A percentile compares a stretch with the other conserved stretches of the same genome.
phyloP scores from a whole-genome alignment of 2,113 vertebrate genomes.

The Cynopterus brachyotis region DNA sequence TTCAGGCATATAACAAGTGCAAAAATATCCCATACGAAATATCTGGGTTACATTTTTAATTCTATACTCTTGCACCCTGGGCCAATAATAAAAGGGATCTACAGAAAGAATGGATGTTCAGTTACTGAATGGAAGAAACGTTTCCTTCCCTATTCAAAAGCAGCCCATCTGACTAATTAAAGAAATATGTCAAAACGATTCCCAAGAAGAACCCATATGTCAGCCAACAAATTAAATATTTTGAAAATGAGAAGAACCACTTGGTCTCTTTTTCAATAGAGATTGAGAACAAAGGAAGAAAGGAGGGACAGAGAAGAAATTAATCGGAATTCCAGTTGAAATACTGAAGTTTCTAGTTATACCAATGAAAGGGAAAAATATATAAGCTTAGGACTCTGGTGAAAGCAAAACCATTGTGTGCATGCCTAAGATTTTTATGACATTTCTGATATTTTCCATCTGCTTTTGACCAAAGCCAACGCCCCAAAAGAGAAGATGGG shows the following conservation, averaged over 20 bases:
- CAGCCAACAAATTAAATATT: slow-evolving; percentile 67
- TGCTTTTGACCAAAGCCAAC: neutral
- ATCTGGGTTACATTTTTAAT: slow-evolving; percentile 42
- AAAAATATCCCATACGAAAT: slow-evolving; percentile 5
- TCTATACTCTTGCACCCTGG: slow-evolving; percentile 5
- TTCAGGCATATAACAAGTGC: slow-evolving; percentile 20
- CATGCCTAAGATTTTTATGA: neutral
- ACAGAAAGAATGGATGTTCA: slow-evolving; percentile 35
- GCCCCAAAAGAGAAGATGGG: neutral
- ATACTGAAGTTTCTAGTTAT: slow-evolving; percentile 8
- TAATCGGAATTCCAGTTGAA: slow-evolving; percentile 50
- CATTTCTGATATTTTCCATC: neutral
- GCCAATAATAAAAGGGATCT: slow-evolving; percentile 19
- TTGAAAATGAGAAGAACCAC: slow-evolving; percentile 59
- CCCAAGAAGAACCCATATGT: slow-evolving; percentile 40
- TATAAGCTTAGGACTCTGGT: neutral
- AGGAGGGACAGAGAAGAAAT: slow-evolving; percentile 34
- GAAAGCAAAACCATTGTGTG: neutral
- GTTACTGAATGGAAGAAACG: slow-evolving; percentile 44
- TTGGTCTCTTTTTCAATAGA: slow-evolving; percentile 48
- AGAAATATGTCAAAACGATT: slow-evolving; percentile 62
- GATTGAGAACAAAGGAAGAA: slow-evolving; percentile 54
- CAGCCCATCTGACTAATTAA: slow-evolving; percentile 48
- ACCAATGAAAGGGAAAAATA: neutral
- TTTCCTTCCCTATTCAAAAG: slow-evolving; percentile 43